Conservation (phyloP, 2,888 invertebrate genomes). For the Dermolepida albohirtum region DNA sequence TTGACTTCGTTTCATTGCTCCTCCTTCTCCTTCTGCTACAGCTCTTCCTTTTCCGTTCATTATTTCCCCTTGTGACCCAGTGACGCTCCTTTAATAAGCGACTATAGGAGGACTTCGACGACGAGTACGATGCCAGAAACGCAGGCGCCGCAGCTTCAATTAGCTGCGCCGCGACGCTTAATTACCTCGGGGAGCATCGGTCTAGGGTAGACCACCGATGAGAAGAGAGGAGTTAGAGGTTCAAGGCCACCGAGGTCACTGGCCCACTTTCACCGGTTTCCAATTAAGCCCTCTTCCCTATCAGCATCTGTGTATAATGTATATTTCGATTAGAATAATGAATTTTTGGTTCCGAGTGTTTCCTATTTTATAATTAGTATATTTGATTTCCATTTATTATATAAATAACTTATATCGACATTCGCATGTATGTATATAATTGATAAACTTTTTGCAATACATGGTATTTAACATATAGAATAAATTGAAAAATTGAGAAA, state of each 20-base stretch:
- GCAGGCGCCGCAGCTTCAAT: constrained; percentile 63
- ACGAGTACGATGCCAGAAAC: constrained; percentile 49
- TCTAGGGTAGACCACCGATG: constrained; percentile 55
- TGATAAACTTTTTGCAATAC: too few species aligned
- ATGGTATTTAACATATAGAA: too few species aligned
- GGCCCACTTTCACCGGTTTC: constrained; percentile 57
- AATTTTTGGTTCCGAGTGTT: too few species aligned
- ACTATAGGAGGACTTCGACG: constrained; percentile 36
- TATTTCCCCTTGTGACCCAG: constrained; percentile 65
- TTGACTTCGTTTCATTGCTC: constrained; percentile 59
- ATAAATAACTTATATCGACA: neutral
- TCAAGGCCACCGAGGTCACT: constrained; percentile 56
- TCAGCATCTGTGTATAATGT: constrained; percentile 23
- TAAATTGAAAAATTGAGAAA: too few species aligned
- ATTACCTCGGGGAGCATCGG: constrained; percentile 64
- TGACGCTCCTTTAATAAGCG: constrained; percentile 63
- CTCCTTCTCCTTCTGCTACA: constrained; percentile 29
- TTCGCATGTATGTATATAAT: neutral
- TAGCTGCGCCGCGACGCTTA: constrained; percentile 63
- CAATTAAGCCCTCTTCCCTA: constrained; percentile 47
- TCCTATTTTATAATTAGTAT: too few species aligned
- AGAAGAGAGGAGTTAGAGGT: constrained; percentile 46
- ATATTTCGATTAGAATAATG: constrained; percentile 32
- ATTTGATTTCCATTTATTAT: too few species aligned
- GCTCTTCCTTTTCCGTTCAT: constrained; percentile 55